Evolutionary conservation across 2,888 invertebrate genomes (phyloP).

Genomic region (Deroplatys truncata): DNA sequence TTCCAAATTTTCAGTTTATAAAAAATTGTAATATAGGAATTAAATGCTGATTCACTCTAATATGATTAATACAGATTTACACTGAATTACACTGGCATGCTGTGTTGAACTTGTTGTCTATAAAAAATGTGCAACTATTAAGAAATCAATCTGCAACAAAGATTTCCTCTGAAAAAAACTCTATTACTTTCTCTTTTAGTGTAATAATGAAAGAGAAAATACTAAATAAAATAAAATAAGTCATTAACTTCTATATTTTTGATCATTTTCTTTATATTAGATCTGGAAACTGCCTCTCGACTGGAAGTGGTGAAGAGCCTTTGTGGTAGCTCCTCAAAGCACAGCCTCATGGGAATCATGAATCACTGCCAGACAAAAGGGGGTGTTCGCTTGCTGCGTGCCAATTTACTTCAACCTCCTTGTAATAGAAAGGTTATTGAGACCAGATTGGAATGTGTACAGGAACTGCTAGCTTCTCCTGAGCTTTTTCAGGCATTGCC

Average conservation of each 20-base stretch:
- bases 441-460: slow-evolving; percentile 66
- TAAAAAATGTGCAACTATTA: no score
- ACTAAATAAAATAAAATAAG: no score
- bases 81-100: no score
- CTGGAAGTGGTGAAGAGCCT: slow-evolving; percentile 62
- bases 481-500: slow-evolving; percentile 60
- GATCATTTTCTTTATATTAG: slow-evolving; percentile 45
- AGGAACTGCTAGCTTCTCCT: slow-evolving; percentile 68
- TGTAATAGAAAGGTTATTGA: slow-evolving; percentile 62
- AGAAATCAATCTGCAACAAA: no score
- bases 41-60: no score
- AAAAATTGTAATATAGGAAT: no score
- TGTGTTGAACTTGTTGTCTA: no score
- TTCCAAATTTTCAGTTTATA: no score
- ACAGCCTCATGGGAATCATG: slow-evolving; percentile 61
- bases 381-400: slow-evolving; percentile 73
- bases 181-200: neutral
- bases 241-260: neutral
- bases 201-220: neutral
- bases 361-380: slow-evolving; percentile 67
- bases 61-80: no score
- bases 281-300: slow-evolving; percentile 74
- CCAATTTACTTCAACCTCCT: slow-evolving; percentile 76
- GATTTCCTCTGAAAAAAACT: no score
- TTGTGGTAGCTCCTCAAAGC: slow-evolving; percentile 43